phyloP scores from a whole-genome alignment of 1,140 invertebrate genomes.

The Aphidius gifuensis region DNA sequence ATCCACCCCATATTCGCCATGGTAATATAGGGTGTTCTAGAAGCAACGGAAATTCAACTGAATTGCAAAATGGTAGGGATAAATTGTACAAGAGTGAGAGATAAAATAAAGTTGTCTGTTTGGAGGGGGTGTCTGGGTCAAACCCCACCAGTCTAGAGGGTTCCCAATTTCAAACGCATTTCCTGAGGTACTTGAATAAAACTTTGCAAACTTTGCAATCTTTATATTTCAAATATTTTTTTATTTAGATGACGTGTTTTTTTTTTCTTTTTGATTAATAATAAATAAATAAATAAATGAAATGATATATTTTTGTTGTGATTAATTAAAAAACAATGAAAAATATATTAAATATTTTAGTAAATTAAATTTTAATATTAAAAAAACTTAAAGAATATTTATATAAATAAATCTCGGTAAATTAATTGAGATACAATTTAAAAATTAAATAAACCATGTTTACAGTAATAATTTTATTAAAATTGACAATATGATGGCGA shows the following conservation, averaged over 20 bases:
- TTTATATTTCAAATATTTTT: not conserved
- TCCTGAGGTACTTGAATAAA: constrained; percentile 48
- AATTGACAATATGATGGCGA: too few relatives aligned
- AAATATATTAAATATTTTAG: too few relatives aligned
- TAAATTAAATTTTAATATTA: too few relatives aligned
- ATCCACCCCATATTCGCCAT: constrained; percentile 27
- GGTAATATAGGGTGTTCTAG: constrained; percentile 38
- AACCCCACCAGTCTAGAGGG: constrained; percentile 50
- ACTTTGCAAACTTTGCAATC: constrained; percentile 20
- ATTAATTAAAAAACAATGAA: not conserved
- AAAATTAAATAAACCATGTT: too few relatives aligned
- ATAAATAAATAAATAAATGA: too few relatives aligned
- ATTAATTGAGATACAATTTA: too few relatives aligned
- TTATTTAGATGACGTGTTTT: too few relatives aligned
- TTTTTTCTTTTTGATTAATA: too few relatives aligned
- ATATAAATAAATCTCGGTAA: too few relatives aligned
- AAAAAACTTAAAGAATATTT: too few relatives aligned
- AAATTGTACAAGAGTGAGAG: not conserved
- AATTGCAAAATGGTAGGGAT: constrained; percentile 29
- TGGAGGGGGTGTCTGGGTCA: constrained; percentile 57
- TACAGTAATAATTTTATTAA: too few relatives aligned
- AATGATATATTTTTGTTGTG: too few relatives aligned
- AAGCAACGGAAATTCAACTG: constrained; percentile 36
- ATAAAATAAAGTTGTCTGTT: constrained; percentile 41
- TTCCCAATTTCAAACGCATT: constrained; percentile 53